Percentiles rank a stretch among this genome's conserved stretches.
These are phyloP conservation scores for Poeciliopsis presidionis DNA, from an alignment of 2,797 vertebrate genomes.

Conservation along the genomic window DNA sequence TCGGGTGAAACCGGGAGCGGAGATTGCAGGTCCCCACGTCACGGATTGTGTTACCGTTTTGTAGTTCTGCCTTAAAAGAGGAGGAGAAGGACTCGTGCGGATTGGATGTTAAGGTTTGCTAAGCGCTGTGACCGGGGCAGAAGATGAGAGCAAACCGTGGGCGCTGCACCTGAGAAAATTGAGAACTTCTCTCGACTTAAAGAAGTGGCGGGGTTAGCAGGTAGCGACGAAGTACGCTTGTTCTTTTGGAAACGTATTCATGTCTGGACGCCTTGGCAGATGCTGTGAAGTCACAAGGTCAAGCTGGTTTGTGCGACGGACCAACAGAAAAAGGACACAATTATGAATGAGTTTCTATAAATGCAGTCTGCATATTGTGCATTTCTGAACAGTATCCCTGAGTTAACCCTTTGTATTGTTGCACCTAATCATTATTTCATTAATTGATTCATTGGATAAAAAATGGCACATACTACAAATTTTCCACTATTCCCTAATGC, in stretches of 20 bases:
- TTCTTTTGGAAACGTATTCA: neutral
- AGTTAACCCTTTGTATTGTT: neutral
- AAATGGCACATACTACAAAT: no score
- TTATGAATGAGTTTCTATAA: neutral
- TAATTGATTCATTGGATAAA: no score
- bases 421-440: no score
- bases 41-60: conserved; percentile 49
- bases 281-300: neutral
- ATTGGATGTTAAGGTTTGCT: conserved; percentile 36
- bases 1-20: conserved; percentile 48
- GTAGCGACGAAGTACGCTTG: neutral
- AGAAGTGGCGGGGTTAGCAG: neutral
- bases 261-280: neutral
- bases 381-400: neutral
- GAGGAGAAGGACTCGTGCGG: conserved; percentile 49
- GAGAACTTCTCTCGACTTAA: conserved; percentile 12
- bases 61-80: conserved; percentile 60
- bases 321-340: neutral
- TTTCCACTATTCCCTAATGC: no score
- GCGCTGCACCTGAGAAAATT: conserved; percentile 17
- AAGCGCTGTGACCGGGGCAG: conserved; percentile 54
- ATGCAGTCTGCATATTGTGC: neutral
- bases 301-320: neutral
- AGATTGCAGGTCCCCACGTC: conserved; percentile 45
- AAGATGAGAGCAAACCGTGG: conserved; percentile 49